A percentile compares a stretch with the other conserved stretches of the same genome.
These are phyloP conservation scores for Acrocephalus kingi DNA, from an alignment of 2,113 vertebrate species.

Conservation along the genomic window DNA sequence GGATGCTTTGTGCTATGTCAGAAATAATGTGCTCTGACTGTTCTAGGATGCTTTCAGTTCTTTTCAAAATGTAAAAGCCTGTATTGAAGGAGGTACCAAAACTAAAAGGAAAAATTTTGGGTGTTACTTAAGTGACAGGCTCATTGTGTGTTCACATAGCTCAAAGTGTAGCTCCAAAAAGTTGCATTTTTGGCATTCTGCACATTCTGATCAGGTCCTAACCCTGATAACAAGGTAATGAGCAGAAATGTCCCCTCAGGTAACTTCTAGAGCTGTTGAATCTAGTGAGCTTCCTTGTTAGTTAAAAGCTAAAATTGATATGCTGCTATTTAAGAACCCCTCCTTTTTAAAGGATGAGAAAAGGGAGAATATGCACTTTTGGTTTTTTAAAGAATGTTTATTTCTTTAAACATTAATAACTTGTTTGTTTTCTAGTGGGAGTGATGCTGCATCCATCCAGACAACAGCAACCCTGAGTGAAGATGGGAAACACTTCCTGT, in stretches of 20 bases:
- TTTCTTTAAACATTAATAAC: background rate
- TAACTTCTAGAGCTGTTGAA: background rate
- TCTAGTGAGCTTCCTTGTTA: background rate
- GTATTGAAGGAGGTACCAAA: background rate
- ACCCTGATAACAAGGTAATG: too few relatives aligned
- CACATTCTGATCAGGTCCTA: background rate
- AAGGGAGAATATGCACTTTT: background rate
- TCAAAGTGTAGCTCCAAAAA: background rate
- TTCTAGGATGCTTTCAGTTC: background rate
- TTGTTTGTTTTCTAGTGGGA: constrained; percentile 80
- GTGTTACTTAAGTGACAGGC: background rate
- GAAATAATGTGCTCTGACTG: background rate
- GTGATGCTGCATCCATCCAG: constrained; percentile 93
- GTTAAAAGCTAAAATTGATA: background rate
- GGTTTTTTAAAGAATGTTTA: background rate
- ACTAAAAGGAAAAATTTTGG: background rate
- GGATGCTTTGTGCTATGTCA: background rate
- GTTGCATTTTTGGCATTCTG: background rate
- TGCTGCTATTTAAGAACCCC: background rate
- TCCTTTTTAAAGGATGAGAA: background rate
- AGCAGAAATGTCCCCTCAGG: background rate
- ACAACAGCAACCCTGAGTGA: constrained; percentile 84
- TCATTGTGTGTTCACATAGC: background rate
- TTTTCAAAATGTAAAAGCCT: background rate
- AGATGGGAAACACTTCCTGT: constrained; percentile 84